A percentile compares a stretch with the other conserved stretches of the same genome.
These are phyloP conservation scores for Neogobius melanostomus DNA, from an alignment of 2,113 vertebrate species.

Conservation along the genomic window DNA sequence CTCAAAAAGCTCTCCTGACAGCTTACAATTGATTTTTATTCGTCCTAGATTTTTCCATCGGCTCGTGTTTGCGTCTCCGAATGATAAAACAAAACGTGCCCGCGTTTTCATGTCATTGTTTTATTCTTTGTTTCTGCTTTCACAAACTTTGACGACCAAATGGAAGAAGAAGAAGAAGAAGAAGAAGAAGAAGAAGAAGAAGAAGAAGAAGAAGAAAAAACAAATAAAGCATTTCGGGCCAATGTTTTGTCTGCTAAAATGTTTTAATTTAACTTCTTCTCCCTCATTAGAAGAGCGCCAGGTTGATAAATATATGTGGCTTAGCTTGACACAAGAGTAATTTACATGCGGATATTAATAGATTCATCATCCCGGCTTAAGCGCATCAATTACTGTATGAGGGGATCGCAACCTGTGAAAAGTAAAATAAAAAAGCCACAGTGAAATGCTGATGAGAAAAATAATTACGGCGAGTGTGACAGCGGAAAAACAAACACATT, in stretches of 20 bases:
- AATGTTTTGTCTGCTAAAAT: constrained; percentile 57
- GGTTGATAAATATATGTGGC: constrained; percentile 68
- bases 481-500: constrained; percentile 67
- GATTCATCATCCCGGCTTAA: constrained; percentile 61
- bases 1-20: constrained; percentile 47
- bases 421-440: constrained; percentile 38
- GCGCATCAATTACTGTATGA: constrained; percentile 72
- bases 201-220: constrained; percentile 21
- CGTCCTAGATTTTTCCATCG: constrained; percentile 71
- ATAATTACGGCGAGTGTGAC: constrained; percentile 57
- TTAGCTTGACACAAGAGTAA: constrained; percentile 60
- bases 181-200: constrained; percentile 20
- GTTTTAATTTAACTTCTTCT: constrained; percentile 68
- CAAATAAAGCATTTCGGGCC: constrained; percentile 1
- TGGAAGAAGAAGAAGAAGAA: constrained; percentile 39
- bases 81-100: constrained; percentile 51
- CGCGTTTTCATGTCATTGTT: constrained; percentile 25
- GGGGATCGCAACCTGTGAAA: constrained; percentile 67
- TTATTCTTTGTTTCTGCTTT: constrained; percentile 32
- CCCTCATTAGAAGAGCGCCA: constrained; percentile 63
- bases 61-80: constrained; percentile 42
- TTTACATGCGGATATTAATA: constrained; percentile 75
- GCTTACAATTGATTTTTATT: constrained; percentile 65
- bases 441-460: constrained; percentile 72
- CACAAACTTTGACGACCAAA: constrained; percentile 22